Base-by-base conservation (phyloP, 2,797 vertebrate genomes). In the Tachyglossus aculeatus region DNA sequence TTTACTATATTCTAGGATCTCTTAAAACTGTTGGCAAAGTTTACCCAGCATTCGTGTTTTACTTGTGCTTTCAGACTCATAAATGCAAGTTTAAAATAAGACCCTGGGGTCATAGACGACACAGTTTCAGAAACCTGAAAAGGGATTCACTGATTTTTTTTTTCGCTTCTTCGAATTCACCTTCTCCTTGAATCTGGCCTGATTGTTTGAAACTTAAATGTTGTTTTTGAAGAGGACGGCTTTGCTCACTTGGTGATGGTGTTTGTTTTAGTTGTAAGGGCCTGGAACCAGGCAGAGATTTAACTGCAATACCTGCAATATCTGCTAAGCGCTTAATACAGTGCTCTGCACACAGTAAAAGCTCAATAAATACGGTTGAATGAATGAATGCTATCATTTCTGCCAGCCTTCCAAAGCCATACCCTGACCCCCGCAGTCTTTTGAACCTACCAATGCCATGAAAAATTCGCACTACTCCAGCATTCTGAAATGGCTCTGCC, bases 361-460 rank as follows among this genome's bases (percentile, higher is more conserved):
- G n/a, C n/a, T n/a, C n/a, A n/a, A n/a, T n/a, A n/a, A n/a, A n/a
- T n/a, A n/a, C n/a, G n/a, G n/a, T n/a, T n/a, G n/a, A n/a, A n/a
- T n/a, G n/a, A n/a, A n/a, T n/a, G n/a, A n/a, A n/a, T n/a, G 5
- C 47, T 65, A 57, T 88, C 84, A 55, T 91, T 90, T 91, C 91
- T 88, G 74, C 91, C 93, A 93, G 90, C 70, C 91, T 88, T 77
- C 90, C 91, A 90, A 91, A 87, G 90, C 65, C 83, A 90, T 93
- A 87, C 89, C 86, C 92, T 14, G 73, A 18, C 71, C 74, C 56
- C 25, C 0, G 71, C 51, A 65, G 75, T 57, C 74, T 63, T 58
- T 36, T 9, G 64, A 86, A 71, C 55, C 76, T 63, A 8, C 77
- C 59, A 84, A 83, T 85, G 84, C 84, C 73, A 53, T 52, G 64